Base-by-base conservation (phyloP, 2,888 invertebrate genomes). In the Pedicia rivosa region DNA sequence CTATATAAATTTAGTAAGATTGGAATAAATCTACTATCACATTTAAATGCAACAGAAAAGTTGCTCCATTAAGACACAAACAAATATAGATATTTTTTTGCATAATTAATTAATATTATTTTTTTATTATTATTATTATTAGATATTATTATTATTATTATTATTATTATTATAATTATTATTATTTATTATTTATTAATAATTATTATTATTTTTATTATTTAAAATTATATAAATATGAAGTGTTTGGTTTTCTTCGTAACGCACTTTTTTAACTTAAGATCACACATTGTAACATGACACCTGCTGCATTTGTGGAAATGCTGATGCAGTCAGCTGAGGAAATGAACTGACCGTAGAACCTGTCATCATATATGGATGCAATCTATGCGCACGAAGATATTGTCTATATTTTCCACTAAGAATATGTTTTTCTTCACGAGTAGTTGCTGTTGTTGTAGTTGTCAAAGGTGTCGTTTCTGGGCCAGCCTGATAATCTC, bases 281-380 rank as follows among this genome's bases (percentile, higher is more conserved):
- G 58, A 67, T 70, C 68, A 70, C 66, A 69, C 68, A 55, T 70
- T 70, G 50, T 69, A 70, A 58, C 69, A 70, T 48, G 62, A 62
- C 54, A 70, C 67, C 58, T 68, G 68, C 60, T 64, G 65, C 51
- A 63, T 61, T 52, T 64, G 68, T 47, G 68, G 67, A 55, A 68
- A 62, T 20, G 53, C 48, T 36, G 52, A 51, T 31, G 57, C 50
- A 22, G 54, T 49, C 7, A 50, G 65, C 47, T 66, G 64, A 33
- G 66, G 65, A 43, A 67, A 66, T 43, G 65, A 60, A 41, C 66
- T 63, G 38, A 61, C 62, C 46, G 63, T 59, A 44, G 53, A 55
- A 39, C 62, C 57, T 41, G 63, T 62, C 48, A 63, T 60, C 46
- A 66, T 59, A 52, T 70, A 70, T 14, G 70, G 70, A 55, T 70